Conservation (phyloP, 2,113 vertebrate species). For the Lagopus leucura region DNA sequence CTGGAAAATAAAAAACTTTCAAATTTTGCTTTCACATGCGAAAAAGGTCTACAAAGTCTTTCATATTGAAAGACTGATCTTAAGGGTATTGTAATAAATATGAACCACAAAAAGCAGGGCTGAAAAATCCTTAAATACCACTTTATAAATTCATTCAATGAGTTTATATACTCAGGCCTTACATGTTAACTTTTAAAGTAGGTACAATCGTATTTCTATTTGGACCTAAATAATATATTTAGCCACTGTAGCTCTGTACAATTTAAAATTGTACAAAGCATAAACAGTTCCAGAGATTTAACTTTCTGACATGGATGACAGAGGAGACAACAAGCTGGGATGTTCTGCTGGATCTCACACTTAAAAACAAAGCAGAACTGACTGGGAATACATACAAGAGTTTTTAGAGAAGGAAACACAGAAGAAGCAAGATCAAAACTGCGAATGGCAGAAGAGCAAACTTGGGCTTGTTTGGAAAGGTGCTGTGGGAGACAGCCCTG, state of each 20-base stretch:
- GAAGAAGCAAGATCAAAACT: not conserved
- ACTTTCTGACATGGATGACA: not conserved
- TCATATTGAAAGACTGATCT: not conserved
- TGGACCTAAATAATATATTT: not conserved
- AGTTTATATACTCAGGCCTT: not conserved
- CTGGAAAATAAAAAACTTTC: not conserved
- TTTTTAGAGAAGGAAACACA: not conserved
- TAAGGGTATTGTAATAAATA: not conserved
- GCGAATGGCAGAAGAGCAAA: not conserved
- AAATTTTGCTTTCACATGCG: not conserved
- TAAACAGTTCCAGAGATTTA: not conserved
- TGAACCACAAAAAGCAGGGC: not conserved
- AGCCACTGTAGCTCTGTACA: not conserved
- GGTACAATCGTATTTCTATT: not conserved
- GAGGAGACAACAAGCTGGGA: not conserved
- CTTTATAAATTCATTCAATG: not conserved
- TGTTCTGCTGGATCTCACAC: not conserved
- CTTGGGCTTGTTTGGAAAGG: not conserved
- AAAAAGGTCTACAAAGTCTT: not conserved
- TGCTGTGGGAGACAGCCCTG: not conserved
- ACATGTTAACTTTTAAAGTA: not conserved
- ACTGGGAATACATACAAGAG: not conserved
- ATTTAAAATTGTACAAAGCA: not conserved
- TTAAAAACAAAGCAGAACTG: not conserved
- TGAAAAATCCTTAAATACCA: not conserved